Evolutionary conservation across 2,797 vertebrate genomes (phyloP), one percentile per base, ranked within the genome.

Genomic region (Peromyscus eremicus): DNA sequence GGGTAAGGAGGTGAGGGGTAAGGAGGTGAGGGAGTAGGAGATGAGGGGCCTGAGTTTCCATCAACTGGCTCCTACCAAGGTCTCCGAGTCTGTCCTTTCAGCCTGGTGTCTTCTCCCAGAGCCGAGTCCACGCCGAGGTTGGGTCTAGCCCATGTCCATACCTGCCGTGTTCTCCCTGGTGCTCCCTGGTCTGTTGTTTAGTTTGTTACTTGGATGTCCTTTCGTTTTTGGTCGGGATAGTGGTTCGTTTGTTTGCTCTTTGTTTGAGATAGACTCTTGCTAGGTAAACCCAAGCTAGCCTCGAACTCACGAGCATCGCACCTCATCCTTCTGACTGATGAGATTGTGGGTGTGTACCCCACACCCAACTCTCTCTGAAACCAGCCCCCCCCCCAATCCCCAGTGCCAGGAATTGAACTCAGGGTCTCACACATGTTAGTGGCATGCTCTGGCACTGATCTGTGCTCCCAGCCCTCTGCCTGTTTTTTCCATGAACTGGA

Each of bases 311-410:
- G n/a, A 17, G 62, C 80, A 82, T 62, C 37, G 12, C 4, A 29
- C 57, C 13, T 57, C 23, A 29, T 55, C n/a, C 55, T 62, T n/a
- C n/a, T 62, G 14, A 17, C 25, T 40, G 57, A n/a, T 82, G 80
- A 13, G 25, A 29, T 17, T 57, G 52, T 79, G 76, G 29, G 76
- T 19, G 29, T 55, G 76, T 73, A 12, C n/a, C 12, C 21, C n/a
- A 81, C 23, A 60, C 21, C 11, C 55, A 60, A 8, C 79, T 81
- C 55, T 57, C 9, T 25, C 23, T 34, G 76, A 79, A 32, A 6
- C 0, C 27, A 34, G 66, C 43, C 12, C 12, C 11, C 1, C 19
- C 3, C 8, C 5, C 23, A 29, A 6, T 2, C 14, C 29, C 49
- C 1, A 27, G 37, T 43, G 17, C 25, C 25, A 14, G 46, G 34